phyloP scores from a whole-genome alignment of 2,888 invertebrate genomes.

The Nomada flava region DNA sequence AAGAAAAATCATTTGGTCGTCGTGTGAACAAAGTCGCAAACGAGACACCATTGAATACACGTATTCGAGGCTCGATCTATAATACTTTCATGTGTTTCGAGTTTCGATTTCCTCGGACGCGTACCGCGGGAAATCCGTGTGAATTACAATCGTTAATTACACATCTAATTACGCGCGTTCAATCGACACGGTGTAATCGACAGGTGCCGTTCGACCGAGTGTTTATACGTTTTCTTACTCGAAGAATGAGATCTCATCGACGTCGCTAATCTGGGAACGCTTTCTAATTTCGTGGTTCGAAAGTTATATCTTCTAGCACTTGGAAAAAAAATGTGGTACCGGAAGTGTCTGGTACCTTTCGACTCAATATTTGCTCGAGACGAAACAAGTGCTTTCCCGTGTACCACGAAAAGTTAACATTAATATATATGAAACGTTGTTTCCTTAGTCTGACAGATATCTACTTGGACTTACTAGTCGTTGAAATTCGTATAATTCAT shows the following conservation, averaged over 20 bases:
- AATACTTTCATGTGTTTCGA: slow-evolving; percentile 77
- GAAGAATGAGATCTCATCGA: slow-evolving; percentile 25
- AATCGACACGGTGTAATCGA: slow-evolving; percentile 23
- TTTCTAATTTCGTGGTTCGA: not conserved
- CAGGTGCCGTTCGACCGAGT: slow-evolving; percentile 19
- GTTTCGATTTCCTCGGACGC: slow-evolving; percentile 67
- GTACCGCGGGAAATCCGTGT: slow-evolving; percentile 58
- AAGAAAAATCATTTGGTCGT: not conserved
- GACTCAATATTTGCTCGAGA: not conserved
- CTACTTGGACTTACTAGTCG: not conserved
- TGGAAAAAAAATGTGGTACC: not conserved
- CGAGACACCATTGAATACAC: slow-evolving; percentile 43
- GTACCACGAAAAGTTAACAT: not conserved
- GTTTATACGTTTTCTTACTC: slow-evolving; percentile 14
- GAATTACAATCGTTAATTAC: slow-evolving; percentile 59
- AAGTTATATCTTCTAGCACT: not conserved
- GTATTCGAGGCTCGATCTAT: slow-evolving; percentile 62
- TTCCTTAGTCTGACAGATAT: not conserved
- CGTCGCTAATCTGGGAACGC: not conserved
- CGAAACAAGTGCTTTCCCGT: not conserved
- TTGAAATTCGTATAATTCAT: not conserved
- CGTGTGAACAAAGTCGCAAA: slow-evolving; percentile 10
- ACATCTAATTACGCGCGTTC: slow-evolving; percentile 52
- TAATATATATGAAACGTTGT: not conserved
- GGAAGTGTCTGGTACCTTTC: not conserved